Conservation (phyloP, 1,140 invertebrate genomes). For the Brachionus sp. region DNA sequence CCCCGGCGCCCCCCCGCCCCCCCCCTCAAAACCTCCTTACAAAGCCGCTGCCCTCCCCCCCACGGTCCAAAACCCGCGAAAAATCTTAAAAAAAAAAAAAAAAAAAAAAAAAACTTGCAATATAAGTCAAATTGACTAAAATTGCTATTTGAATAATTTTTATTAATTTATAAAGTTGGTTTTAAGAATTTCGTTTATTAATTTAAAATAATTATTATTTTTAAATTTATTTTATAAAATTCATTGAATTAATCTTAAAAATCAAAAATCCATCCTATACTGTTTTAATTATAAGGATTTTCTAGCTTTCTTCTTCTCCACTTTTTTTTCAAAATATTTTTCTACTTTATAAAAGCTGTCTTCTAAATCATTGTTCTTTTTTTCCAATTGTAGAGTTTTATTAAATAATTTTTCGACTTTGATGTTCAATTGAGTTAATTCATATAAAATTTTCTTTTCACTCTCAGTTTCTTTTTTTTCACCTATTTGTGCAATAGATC, state of each 20-base stretch:
- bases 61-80: too few species aligned
- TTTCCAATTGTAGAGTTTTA: not conserved
- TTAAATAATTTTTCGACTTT: not conserved
- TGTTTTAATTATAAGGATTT: not conserved
- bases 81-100: too few species aligned
- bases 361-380: not conserved
- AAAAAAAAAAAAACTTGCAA: too few species aligned
- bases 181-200: too few species aligned
- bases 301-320: not conserved
- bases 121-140: too few species aligned
- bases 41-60: too few species aligned
- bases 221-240: too few species aligned
- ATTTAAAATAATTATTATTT: too few species aligned
- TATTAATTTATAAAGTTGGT: too few species aligned
- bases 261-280: not conserved
- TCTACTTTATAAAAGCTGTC: not conserved
- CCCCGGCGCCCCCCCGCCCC: too few species aligned
- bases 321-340: not conserved
- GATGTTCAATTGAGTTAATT: not conserved
- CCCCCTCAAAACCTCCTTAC: too few species aligned
- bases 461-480: not conserved
- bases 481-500: not conserved
- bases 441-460: not conserved
- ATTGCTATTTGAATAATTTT: too few species aligned
- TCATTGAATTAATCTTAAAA: not conserved